Percentiles rank a stretch among this genome's conserved stretches.
phyloP scores from a whole-genome alignment of 2,797 vertebrate genomes.

The Hydrophis major region DNA sequence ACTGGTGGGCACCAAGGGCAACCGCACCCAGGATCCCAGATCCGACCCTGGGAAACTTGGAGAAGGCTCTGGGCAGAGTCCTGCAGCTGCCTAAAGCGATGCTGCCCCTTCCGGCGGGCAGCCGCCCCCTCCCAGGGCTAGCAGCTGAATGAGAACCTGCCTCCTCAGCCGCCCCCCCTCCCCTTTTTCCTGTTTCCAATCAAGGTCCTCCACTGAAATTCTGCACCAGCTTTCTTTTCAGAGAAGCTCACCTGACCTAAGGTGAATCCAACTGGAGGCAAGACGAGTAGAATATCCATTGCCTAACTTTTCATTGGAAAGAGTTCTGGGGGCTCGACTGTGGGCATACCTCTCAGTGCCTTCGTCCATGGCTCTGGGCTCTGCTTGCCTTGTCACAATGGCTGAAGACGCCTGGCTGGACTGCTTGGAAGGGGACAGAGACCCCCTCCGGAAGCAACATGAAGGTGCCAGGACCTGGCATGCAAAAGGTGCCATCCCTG shows the following conservation, averaged over 20 bases:
- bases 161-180: not conserved
- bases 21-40: not conserved
- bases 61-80: not conserved
- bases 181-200: not conserved
- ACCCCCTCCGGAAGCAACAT: not conserved
- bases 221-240: not conserved
- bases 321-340: not conserved
- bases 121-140: not conserved
- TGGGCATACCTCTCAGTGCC: not conserved
- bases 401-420: not conserved
- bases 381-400: fast-evolving
- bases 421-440: not conserved
- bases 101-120: not conserved
- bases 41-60: not conserved
- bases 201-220: too few species aligned
- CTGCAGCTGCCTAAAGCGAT: not conserved
- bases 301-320: not conserved
- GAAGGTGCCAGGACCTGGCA: not conserved
- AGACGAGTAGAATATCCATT: not conserved
- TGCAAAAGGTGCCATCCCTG: not conserved
- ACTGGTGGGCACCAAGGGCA: not conserved
- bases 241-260: not conserved
- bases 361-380: not conserved
- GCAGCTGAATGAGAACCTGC: not conserved
- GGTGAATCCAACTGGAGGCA: not conserved